Conservation (phyloP, 2,888 invertebrate genomes). For the Ectemnius continuus region DNA sequence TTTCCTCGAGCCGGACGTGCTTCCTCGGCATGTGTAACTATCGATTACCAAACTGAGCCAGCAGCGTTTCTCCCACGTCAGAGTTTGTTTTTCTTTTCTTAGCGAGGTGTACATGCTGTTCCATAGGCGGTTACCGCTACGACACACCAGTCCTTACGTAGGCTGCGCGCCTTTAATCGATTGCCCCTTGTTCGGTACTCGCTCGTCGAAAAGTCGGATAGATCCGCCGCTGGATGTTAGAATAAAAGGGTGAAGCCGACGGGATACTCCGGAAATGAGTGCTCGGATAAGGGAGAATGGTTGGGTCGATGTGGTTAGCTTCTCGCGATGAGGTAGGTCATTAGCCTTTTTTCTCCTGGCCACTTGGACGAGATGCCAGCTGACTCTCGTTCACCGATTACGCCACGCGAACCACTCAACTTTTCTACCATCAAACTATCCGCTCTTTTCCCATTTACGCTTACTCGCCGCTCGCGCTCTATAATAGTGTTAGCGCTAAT, state of each 20-base stretch:
- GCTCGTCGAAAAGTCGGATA: too few relatives aligned
- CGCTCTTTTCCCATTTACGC: constrained; percentile 41
- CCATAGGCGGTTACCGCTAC: not conserved
- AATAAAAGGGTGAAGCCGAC: not conserved
- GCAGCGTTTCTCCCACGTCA: constrained; percentile 42
- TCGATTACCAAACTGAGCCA: constrained; percentile 43
- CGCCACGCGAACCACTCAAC: constrained; percentile 50
- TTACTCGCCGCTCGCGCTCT: too few relatives aligned
- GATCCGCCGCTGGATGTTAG: not conserved
- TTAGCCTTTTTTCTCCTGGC: constrained; percentile 51
- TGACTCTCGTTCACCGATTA: constrained; percentile 54
- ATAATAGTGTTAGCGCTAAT: too few relatives aligned
- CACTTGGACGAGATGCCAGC: constrained; percentile 49
- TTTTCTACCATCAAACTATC: constrained; percentile 47
- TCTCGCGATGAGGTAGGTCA: constrained; percentile 48
- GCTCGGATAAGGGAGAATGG: constrained; percentile 9
- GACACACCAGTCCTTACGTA: constrained; percentile 2
- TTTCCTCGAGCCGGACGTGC: constrained; percentile 3
- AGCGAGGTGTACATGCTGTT: constrained; percentile 5
- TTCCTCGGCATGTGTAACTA: constrained; percentile 30
- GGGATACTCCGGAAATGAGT: not conserved
- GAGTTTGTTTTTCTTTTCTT: constrained; percentile 33
- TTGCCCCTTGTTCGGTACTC: not conserved
- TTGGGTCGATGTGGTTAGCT: constrained; percentile 16
- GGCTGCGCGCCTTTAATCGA: not conserved